Base-by-base conservation (phyloP, 2,888 invertebrate species). In the Luperina testacea region DNA sequence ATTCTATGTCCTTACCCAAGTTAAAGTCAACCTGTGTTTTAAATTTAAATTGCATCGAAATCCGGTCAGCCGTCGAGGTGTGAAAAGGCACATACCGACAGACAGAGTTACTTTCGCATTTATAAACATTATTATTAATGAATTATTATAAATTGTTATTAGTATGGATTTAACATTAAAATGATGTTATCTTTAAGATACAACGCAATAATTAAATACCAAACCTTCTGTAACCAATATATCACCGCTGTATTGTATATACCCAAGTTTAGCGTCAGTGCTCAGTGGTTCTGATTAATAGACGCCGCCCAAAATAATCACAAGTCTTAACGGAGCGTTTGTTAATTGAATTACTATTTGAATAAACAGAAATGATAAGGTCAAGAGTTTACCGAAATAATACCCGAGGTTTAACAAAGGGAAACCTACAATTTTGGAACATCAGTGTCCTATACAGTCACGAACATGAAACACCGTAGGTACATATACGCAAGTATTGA, bases 341-440 rank as follows among this genome's bases (percentile, higher is more conserved):
- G 75, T 71, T 85, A 84, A 85, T 85, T 88, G 70, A 88, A 88
- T 82, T 87, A 87, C 72, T 74, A 81, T 77, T 81, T 82, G 72
- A 78, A 88, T 78, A 82, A 53, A 72, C 77, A 48, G 20, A 11
- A 83, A 59, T 78, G 73, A 75, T 70, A 81, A 79, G 67, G 59
- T 77, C 64, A 75, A 77, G n/a, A 42, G 48, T 68, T 17, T 78
- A 57, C 57, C n/a, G 13, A 74, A 65, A 32, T 48, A 65, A 73
- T 63, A 81, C 67, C 32, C 24, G 38, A 71, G n/a, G 67, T 53
- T 64, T 24, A 51, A 27, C 71, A 67, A 83, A 77, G 57, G 61
- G 0, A 45, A 15, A 42, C 57, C n/a, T 57, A 57, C 17, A 42
- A 27, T 59, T 75, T 65, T 20, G 68, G 27, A 48, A 72, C n/a